Evolutionary conservation across 2,888 invertebrate species (phyloP), one percentile per base, ranked within the genome.

Genomic region (Drosophila nr. perissopoda): DNA sequence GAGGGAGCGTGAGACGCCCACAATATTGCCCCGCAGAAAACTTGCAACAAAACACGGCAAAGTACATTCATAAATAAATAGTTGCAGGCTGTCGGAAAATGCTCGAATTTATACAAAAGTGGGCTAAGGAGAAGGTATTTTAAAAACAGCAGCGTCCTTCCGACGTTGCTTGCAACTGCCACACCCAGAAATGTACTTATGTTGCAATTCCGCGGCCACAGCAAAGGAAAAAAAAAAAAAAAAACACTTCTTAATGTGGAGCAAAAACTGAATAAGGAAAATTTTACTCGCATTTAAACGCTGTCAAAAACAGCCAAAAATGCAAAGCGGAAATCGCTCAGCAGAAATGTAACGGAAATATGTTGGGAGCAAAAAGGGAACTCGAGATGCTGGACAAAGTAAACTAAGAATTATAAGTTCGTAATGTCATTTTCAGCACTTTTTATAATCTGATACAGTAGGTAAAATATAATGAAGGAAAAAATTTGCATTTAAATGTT

Each of bases 61-160:
- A 25, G 61, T 60, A 83, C 81, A 83, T 83, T 76, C 83, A 83
- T 78, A 85, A 83, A 81, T 78, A 85, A 83, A 85, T 70, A 74
- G 76, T 81, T 78, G 65, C 74, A 81, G 71, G 74, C 78, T 70
- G 81, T 68, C 81, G 69, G 57, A 59, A 64, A 79, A 61, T 72
- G 68, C 64, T 74, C 40, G 66, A 65, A 56, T 63, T 46, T 62
- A 54, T 36, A 57, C 40, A 13, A 31, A 57, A 27, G 49, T 38
- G 58, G 40, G 21, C 29, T 11, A 40, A n/a, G 3, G 38, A 21
- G n/a, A 25, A 25, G n/a, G 16, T 46, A 33, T 18, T 29, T 38
- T 34, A n/a, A 68, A 54, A 54, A 59, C 40, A 51, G 74, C 54
- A 48, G 38, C 46, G 42, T 36, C 68, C 67, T 71, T 71, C 76